Base-by-base conservation (phyloP, 2,888 invertebrate genomes). In the Eueremaeus valkanovi region DNA sequence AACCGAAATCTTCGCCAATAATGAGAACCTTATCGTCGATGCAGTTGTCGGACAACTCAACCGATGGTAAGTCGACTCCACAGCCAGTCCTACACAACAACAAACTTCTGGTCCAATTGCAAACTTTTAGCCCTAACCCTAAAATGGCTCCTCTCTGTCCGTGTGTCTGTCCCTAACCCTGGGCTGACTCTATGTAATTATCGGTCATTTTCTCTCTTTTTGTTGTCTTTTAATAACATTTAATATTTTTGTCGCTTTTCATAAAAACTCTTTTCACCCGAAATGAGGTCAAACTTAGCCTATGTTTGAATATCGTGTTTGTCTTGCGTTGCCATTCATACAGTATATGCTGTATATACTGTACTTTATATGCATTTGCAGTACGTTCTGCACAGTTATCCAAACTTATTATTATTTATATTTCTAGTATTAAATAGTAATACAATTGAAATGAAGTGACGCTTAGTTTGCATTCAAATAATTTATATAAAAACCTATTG, bases 21-120 rank as follows among this genome's bases (percentile, higher is more conserved):
- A 63, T 63, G 63, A 63, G 63, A 63, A 63, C 63, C 18, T 11
- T 33, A n/a, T 33, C 63, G 36, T 36, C 36, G 36, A n/a, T 36
- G 8, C 36, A 36, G 9, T 63, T 36, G 33, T 33, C 33, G 18
- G 63, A 33, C 36, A 63, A 63, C n/a, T 63, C 63, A 63, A 33
- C 63, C 27, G 36, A 63, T 33, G 63, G 63, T 63, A 63, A 36
- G 63, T 63, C 29, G 29, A 16, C 45, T 45, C 16, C 3, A 36
- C 6, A 36, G 16, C 18, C 16, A 45, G 9, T 45, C 16, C 18
- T 16, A n/a, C n/a, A n/a, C n/a, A 45, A 5, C 13, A 45, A 45
- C n/a, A 8, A 6, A 6, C 11, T 51, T 51, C 21, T n/a, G 21
- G 21, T 16, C 55, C 24, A 9, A 13, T 27, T 24, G 55, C 27